Percentiles rank a stretch among this genome's conserved stretches.
phyloP scores from a whole-genome alignment of 2,113 vertebrate genomes.

The Plectropomus leopardus region DNA sequence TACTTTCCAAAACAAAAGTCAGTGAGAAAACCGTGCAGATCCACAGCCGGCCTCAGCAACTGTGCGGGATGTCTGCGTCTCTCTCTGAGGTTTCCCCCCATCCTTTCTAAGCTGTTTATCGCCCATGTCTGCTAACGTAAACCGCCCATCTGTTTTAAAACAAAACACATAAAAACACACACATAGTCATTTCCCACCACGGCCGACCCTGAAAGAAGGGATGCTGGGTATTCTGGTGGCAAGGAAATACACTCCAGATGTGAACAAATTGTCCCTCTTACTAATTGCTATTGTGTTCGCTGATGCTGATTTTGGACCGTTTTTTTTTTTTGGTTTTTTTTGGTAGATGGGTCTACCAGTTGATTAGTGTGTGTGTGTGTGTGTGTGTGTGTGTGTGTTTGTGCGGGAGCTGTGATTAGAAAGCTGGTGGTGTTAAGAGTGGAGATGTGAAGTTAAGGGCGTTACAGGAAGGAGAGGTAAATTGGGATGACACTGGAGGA shows the following conservation, averaged over 20 bases:
- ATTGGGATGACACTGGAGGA: constrained; percentile 58
- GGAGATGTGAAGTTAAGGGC: not conserved
- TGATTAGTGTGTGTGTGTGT: not conserved
- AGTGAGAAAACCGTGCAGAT: too few relatives aligned
- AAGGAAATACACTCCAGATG: constrained; percentile 84
- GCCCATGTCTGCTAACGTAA: constrained; percentile 66
- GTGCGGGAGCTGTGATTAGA: not conserved
- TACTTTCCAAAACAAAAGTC: too few relatives aligned
- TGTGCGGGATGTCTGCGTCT: constrained; percentile 5
- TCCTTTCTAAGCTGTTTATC: constrained; percentile 71
- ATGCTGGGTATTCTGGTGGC: constrained; percentile 62
- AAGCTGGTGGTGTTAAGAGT: constrained; percentile 5
- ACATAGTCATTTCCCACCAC: constrained; percentile 57
- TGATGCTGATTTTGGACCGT: constrained; percentile 49
- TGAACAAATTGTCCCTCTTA: constrained; percentile 72
- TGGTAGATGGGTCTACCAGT: not conserved
- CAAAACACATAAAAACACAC: constrained; percentile 71
- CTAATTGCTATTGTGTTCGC: constrained; percentile 77
- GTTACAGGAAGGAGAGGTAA: constrained; percentile 10
- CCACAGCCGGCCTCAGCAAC: not conserved
- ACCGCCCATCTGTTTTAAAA: constrained; percentile 81
- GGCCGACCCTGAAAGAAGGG: constrained; percentile 25
- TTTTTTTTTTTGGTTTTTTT: constrained; percentile 4
- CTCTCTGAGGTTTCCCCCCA: constrained; percentile 1
- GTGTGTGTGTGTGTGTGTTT: not conserved